phyloP scores from a whole-genome alignment of 2,797 vertebrate species.

The Dallia pectoralis region DNA sequence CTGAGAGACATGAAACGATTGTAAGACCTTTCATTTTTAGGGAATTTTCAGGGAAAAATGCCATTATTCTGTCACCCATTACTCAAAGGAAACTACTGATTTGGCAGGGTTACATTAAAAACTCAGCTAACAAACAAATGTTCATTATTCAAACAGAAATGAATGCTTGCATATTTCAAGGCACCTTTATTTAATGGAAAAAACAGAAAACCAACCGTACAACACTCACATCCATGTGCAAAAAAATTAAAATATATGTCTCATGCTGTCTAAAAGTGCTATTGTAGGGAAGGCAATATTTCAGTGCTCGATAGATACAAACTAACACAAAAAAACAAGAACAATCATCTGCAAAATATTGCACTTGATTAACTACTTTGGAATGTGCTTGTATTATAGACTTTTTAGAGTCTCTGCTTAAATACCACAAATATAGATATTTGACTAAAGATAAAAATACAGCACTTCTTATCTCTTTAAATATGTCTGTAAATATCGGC shows the following conservation, averaged over 20 bases:
- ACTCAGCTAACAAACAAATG: background rate
- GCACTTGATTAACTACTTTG: slow-evolving; percentile 72
- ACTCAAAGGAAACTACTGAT: slow-evolving; percentile 7
- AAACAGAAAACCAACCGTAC: slow-evolving; percentile 72
- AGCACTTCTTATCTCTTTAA: slow-evolving; percentile 55
- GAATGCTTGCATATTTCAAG: slow-evolving; percentile 44
- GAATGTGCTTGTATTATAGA: slow-evolving; percentile 61
- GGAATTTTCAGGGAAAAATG: background rate
- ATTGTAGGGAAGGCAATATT: slow-evolving; percentile 59
- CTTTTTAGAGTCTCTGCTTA: slow-evolving; percentile 44
- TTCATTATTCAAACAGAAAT: slow-evolving; percentile 26
- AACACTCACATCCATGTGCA: slow-evolving; percentile 80
- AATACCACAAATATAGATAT: slow-evolving; percentile 60
- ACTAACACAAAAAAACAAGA: slow-evolving; percentile 52
- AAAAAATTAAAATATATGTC: slow-evolving; percentile 67
- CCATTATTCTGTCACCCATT: background rate
- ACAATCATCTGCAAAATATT: slow-evolving; percentile 77
- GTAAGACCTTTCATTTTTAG: background rate
- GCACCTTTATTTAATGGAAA: slow-evolving; percentile 92
- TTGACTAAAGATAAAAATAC: slow-evolving; percentile 35
- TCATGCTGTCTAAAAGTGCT: slow-evolving; percentile 74
- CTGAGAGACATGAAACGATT: background rate
- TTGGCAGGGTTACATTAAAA: slow-evolving; percentile 5
- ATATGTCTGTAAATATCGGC: slow-evolving; percentile 58
- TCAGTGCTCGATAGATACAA: slow-evolving; percentile 73